phyloP scores from a whole-genome alignment of 2,888 invertebrate genomes.

The Nebria salina region DNA sequence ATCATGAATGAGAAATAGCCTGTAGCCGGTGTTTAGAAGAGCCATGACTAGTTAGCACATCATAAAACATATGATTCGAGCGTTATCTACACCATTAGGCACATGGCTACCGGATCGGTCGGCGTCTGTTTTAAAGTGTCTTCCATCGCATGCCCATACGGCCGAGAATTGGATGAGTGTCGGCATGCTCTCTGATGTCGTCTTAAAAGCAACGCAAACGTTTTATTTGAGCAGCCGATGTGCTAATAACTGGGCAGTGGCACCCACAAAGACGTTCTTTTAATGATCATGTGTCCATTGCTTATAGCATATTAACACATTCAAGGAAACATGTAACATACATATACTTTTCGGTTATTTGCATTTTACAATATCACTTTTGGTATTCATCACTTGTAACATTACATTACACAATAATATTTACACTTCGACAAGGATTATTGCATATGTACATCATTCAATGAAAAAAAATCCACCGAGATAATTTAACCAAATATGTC shows the following conservation, averaged over 20 bases:
- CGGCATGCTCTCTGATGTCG: neutral
- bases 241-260: conserved; percentile 57
- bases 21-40: conserved; percentile 10
- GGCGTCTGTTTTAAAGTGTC: conserved; percentile 1
- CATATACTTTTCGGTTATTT: neutral
- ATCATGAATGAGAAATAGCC: conserved; percentile 31
- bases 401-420: neutral
- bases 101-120: conserved; percentile 38
- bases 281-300: conserved; percentile 42
- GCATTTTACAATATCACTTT: neutral
- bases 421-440: neutral
- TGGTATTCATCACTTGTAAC: neutral
- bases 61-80: conserved; percentile 60
- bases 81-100: conserved; percentile 61
- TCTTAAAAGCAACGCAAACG: conserved; percentile 49
- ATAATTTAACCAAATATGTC: no score
- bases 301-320: neutral
- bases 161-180: neutral
- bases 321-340: neutral
- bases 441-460: no score
- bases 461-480: no score
- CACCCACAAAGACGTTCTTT: conserved; percentile 49
- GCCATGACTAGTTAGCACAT: conserved; percentile 58
- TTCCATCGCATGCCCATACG: neutral
- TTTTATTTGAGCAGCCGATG: conserved; percentile 58